Conservation (phyloP, 2,888 invertebrate genomes). For the Sarcophaga subvicina region DNA sequence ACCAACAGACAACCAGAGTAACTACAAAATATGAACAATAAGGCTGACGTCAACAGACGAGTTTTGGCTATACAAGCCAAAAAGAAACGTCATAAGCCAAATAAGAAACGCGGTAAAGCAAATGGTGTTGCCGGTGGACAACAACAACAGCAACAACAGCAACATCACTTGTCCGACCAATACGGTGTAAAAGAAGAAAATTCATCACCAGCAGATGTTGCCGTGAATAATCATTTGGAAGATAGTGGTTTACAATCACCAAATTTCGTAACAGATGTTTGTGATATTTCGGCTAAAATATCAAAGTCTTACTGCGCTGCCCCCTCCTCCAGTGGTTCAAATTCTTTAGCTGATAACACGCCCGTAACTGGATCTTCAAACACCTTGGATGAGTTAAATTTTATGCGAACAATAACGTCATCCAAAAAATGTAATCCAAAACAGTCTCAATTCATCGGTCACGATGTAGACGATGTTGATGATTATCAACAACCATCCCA, state of each 20-base stretch:
- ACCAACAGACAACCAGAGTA: constrained; percentile 38
- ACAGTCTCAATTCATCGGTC: constrained; percentile 19
- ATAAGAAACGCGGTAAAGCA: constrained; percentile 91
- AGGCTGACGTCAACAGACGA: constrained; percentile 95
- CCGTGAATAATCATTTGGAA: constrained; percentile 53
- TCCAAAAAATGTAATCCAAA: constrained; percentile 47
- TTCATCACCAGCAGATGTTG: constrained; percentile 72
- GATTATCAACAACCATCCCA: constrained; percentile 46
- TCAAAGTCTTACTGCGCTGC: constrained; percentile 74
- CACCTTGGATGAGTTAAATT: constrained; percentile 71
- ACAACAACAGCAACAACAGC: constrained; percentile 64
- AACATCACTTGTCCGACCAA: constrained; percentile 54
- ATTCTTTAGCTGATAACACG: constrained; percentile 65
- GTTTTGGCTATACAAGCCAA: constrained; percentile 96
- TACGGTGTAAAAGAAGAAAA: constrained; percentile 66
- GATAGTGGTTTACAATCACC: constrained; percentile 66
- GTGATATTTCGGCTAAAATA: constrained; percentile 69
- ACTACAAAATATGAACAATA: constrained; percentile 87
- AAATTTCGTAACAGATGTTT: constrained; percentile 66
- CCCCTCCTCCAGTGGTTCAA: constrained; percentile 73
- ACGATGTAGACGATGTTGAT: constrained; percentile 46
- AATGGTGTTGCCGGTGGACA: constrained; percentile 81
- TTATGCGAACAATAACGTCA: constrained; percentile 30
- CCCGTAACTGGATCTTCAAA: constrained; percentile 74
- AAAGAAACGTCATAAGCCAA: constrained; percentile 94